Evolutionary conservation across 2,888 invertebrate genomes (phyloP), one percentile per base, ranked within the genome.

Genomic region (Carcina quercana): DNA sequence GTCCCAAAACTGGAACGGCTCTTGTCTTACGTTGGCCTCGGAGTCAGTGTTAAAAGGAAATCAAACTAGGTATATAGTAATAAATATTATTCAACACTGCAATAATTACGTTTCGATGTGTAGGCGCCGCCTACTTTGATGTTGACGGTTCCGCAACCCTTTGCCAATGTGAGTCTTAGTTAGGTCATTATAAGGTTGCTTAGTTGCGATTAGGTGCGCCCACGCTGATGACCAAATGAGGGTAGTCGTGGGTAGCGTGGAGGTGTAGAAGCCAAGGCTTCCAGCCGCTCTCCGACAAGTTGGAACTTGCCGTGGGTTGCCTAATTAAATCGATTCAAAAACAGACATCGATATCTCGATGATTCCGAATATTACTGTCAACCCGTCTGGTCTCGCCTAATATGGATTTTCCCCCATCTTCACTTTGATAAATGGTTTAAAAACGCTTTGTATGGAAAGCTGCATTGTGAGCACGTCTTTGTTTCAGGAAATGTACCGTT

Each of bases 251-350:
- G 82, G 83, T 51, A 65, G 82, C 63, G 59, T 66, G 82, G 79
- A 80, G 82, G 82, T 75, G 82, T 72, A 60, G 67, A 58, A 73
- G 67, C 73, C 82, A 82, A 83, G 83, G 82, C 67, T 79, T 63
- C 72, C 78, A 73, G 69, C 72, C 76, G 62, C 68, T 76, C 64
- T 69, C 61, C 50, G 63, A 68, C 71, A 67, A 59, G 69, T 72
- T 56, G 53, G 51, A 56, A 67, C 70, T 59, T 61, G 64, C 45
- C 60, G 79, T 80, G 71, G 78, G 78, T 57, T 69, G 78, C 66
- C 67, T 73, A 80, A 79, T 79, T 76, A 74, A 64, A 61, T 67
- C 61, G 47, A 65, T 62, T 64, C 51, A 63, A 69, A 68, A 66
- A 11, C 57, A 64, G 59, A 60, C 59, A 55, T 62, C 59, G 50